phyloP scores from a whole-genome alignment of 1,140 invertebrate genomes.

The Brachionus asplanchnoidis region DNA sequence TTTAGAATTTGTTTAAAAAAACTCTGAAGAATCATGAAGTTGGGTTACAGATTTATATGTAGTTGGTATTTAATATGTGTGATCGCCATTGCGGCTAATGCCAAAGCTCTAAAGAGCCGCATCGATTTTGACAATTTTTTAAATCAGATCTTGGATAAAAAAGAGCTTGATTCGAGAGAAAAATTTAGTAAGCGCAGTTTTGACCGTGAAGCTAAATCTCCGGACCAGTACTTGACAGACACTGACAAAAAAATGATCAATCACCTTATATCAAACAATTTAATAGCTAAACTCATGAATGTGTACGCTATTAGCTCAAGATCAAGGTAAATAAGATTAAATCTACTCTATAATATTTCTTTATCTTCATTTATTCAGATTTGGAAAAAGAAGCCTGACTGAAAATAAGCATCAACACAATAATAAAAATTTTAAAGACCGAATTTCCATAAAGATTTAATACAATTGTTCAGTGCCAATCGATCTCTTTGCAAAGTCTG shows the following conservation, averaged over 20 bases:
- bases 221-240: slow-evolving; percentile 1
- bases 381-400: neutral
- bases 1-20: neutral
- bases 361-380: neutral
- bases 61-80: neutral
- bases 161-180: neutral
- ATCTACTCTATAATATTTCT: too few species aligned
- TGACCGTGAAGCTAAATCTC: neutral
- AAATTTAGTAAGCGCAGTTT: neutral
- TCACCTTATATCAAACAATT: neutral
- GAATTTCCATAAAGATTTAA: neutral
- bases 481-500: neutral
- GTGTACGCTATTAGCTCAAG: neutral
- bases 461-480: neutral
- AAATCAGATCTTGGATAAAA: neutral
- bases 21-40: neutral
- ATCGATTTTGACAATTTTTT: neutral
- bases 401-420: neutral
- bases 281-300: neutral
- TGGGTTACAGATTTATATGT: neutral
- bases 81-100: neutral
- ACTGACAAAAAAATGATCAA: neutral
- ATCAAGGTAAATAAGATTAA: neutral
- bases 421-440: neutral
- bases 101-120: neutral